Percentiles rank a stretch among this genome's conserved stretches.
These are phyloP conservation scores for Monochamus alternatus DNA, from an alignment of 2,888 invertebrate species.

Conservation along the genomic window DNA sequence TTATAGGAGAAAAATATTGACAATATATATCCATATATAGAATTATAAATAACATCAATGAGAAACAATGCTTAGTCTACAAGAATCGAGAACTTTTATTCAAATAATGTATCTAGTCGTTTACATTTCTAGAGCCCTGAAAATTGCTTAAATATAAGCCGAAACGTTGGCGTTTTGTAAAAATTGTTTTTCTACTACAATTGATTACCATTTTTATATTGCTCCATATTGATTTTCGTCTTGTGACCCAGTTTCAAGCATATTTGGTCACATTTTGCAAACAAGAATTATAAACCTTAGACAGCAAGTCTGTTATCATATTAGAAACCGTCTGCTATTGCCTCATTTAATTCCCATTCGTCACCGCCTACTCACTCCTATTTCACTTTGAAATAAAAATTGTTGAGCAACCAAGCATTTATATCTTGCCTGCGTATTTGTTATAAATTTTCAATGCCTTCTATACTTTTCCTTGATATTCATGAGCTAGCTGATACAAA, in stretches of 20 bases:
- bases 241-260: not conserved
- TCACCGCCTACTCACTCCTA: constrained; percentile 1
- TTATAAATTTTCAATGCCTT: constrained; percentile 5
- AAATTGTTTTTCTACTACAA: no score
- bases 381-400: constrained; percentile 6
- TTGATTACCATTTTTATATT: not conserved
- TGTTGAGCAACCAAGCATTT: constrained; percentile 5
- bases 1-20: no score
- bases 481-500: constrained; percentile 30
- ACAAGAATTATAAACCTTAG: not conserved
- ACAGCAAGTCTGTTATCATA: not conserved
- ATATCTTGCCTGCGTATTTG: not conserved
- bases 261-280: not conserved
- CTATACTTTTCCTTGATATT: constrained; percentile 14
- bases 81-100: no score
- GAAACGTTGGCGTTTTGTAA: no score
- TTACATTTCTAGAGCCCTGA: no score
- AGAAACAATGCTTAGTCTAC: no score
- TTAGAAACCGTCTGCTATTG: not conserved
- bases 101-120: no score
- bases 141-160: no score
- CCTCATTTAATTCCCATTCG: constrained; percentile 3
- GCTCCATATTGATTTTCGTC: not conserved
- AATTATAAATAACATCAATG: no score
- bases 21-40: no score